Evolutionary conservation across 2,113 vertebrate genomes (phyloP).

Genomic region (Daubentonia madagascariensis): DNA sequence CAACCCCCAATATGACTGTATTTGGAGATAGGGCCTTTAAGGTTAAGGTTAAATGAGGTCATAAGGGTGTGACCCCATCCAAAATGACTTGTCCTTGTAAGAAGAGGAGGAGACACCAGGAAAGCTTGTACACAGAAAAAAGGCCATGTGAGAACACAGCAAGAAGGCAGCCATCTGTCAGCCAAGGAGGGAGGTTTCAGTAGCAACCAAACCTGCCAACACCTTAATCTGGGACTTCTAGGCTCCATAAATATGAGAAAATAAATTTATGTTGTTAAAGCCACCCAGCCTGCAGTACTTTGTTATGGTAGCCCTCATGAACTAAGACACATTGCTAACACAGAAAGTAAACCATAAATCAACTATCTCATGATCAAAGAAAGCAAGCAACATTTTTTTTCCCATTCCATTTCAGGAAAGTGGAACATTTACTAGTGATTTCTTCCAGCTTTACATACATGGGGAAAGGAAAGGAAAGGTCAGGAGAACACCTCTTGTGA

Average conservation of each 20-base stretch:
- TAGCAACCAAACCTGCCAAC: neutral
- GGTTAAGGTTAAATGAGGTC: neutral
- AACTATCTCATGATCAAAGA: neutral
- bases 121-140: neutral
- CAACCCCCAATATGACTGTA: neutral
- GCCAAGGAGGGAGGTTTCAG: neutral
- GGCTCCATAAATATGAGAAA: neutral
- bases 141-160: neutral
- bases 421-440: neutral
- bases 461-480: neutral
- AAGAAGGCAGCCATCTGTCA: neutral
- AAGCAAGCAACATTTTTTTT: neutral
- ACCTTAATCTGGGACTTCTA: neutral
- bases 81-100: neutral
- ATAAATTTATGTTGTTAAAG: neutral
- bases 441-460: neutral
- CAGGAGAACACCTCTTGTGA: neutral
- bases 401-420: neutral
- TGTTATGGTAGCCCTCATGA: neutral
- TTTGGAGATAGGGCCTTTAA: neutral
- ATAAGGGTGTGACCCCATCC: neutral
- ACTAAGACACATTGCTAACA: neutral
- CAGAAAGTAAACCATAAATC: neutral
- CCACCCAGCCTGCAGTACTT: neutral
- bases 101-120: neutral